Base-by-base conservation (phyloP, 2,888 invertebrate species). In the Cryptus armator region DNA sequence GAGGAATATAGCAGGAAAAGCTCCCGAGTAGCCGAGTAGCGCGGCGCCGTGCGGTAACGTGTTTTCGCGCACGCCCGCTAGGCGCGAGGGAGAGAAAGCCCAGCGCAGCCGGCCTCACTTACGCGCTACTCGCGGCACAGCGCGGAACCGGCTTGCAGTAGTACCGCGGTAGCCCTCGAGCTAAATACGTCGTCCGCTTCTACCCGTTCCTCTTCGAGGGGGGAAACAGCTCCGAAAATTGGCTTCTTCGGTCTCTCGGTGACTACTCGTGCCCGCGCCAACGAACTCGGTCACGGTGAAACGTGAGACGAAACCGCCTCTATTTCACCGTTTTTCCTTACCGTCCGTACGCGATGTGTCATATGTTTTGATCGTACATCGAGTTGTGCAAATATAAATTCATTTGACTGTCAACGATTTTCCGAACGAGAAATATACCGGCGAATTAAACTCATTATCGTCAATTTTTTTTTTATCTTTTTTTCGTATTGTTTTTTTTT, bases 141-240 rank as follows among this genome's bases (percentile, higher is more conserved):
- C 76, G 48, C 67, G 76, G 66, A 77, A 12, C 62, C 80, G 46
- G 59, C 32, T 32, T 66, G 68, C 81, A 59, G 83, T 88, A 91
- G 91, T 91, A 85, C 72, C 91, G 91, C 91, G 90, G 79, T 86
- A 86, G 88, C 89, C 88, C 85, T 88, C 88, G 88, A 88, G 56
- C 71, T 59, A 84, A 81, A 77, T 88, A 87, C 85, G 86, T 88
- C 87, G 87, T 68, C 62, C 44, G 70, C 51, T 71, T 7, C 44
- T 24, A 16, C 10, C 10, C 51, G 9, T 7, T 12, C 14, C 32
- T 12, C 7, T n/a, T 19, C 75, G 75, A 14, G 44, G 16, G 37
- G 37, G 37, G 9, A 37, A 37, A 9, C 5, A 7, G 59, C 14
- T n/a, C 29, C 19, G 46, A 19, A 12, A 48, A n/a, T 14, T 71